Base-by-base conservation (phyloP, 1,140 invertebrate genomes). In the Heliothis virescens region DNA sequence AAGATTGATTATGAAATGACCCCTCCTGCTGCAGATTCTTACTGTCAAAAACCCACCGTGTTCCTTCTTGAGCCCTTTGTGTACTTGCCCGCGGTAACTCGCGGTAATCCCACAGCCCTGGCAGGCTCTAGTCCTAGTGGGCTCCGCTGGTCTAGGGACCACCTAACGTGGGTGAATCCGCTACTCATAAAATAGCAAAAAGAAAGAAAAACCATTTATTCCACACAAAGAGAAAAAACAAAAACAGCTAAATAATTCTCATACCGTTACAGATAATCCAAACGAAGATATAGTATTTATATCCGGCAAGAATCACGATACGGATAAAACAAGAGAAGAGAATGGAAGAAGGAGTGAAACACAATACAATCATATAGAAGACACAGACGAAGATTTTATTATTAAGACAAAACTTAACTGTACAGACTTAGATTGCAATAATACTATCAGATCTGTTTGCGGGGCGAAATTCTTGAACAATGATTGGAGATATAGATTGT, bases 271-370 rank as follows among this genome's bases (percentile, higher is more conserved):
- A 89, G 86, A 91, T 78, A 48, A 81, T 12, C 83, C 87, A n/a
- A 80, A 78, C 15, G 41, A 85, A 81, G 88, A 89, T 11, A 82
- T 88, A 1, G 9, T 92, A 2, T 93, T 93, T 34, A 87, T 92
- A 82, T 79, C 84, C 0, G 91, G 90, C 1, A 90, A 89, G 81
- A 93, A 93, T 34, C 83, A 88, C 1, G 90, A 93, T 53, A 82
- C 83, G 1, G 10, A 74, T 2, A 84, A 86, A 57, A 79, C 80
- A 77, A 29, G 47, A 81, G 67, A 85, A 16, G n/a, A 34, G 48
- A 69, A 76, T 53, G 15, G 59, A 1, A 52, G 53, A 18, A 57
- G 53, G 18, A 18, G 53, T 71, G 67, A 55, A 76, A 5, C 13
- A n/a, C 79, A 72, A 34, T 29, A 48, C 62, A 67, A 85, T 59